A percentile compares a stretch with the other conserved stretches of the same genome.
Conservation (phyloP, 2,888 invertebrate genomes). For the Halictus ligatus region DNA sequence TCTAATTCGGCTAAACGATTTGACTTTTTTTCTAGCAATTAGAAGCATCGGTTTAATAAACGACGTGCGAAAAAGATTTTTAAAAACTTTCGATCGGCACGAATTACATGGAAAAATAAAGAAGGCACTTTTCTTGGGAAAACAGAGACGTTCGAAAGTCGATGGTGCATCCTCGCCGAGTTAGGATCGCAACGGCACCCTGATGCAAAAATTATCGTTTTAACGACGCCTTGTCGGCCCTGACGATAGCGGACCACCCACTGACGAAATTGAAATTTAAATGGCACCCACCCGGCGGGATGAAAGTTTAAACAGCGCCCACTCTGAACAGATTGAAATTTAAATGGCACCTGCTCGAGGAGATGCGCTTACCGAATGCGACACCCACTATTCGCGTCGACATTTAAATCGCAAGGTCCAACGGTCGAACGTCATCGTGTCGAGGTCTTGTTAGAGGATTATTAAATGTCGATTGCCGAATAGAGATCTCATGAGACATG, state of each 20-base stretch:
- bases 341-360: conserved; percentile 45
- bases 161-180: too few relatives aligned
- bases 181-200: too few relatives aligned
- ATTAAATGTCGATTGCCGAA: background rate
- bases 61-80: too few relatives aligned
- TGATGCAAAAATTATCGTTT: too few relatives aligned
- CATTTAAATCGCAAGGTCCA: conserved; percentile 12
- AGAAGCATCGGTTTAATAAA: too few relatives aligned
- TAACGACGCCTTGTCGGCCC: background rate
- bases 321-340: conserved; percentile 29
- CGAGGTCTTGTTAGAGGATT: background rate
- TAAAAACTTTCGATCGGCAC: too few relatives aligned
- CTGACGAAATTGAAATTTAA: conserved; percentile 43
- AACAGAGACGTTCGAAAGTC: too few relatives aligned
- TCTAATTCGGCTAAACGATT: too few relatives aligned
- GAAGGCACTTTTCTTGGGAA: too few relatives aligned
- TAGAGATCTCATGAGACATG: background rate
- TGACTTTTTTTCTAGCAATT: too few relatives aligned
- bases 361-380: conserved; percentile 6
- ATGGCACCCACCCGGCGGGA: conserved; percentile 16
- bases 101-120: too few relatives aligned
- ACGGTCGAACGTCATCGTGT: background rate
- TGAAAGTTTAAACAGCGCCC: conserved; percentile 23
- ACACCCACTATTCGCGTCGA: conserved; percentile 26
- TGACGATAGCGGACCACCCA: conserved; percentile 20